These are phyloP conservation scores for Leucosticte australis DNA, from an alignment of 2,113 vertebrate species.

Conservation along the genomic window DNA sequence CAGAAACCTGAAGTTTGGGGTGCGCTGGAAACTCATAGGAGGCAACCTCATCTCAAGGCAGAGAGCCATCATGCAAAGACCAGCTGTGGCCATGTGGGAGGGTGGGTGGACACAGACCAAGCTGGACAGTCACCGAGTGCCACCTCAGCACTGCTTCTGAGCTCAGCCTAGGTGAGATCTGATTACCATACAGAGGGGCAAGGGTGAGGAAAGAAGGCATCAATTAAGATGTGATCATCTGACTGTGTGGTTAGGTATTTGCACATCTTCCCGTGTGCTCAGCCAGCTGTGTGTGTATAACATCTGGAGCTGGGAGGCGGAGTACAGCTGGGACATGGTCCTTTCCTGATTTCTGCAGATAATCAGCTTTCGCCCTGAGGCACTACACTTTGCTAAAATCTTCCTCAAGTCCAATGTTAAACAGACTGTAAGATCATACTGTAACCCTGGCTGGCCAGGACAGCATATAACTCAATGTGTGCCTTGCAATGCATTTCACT, in stretches of 20 bases:
- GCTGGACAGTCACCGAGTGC: neutral
- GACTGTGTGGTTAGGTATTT: neutral
- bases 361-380: slow-evolving; percentile 18
- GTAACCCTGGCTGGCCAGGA: neutral
- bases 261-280: neutral
- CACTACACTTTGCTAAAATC: slow-evolving; percentile 1
- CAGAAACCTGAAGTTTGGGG: neutral
- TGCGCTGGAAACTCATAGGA: neutral
- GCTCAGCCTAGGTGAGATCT: neutral
- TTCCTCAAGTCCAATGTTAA: slow-evolving; percentile 43
- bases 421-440: neutral
- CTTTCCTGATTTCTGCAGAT: slow-evolving; percentile 19
- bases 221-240: neutral
- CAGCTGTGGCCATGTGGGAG: neutral
- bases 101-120: neutral
- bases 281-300: slow-evolving; percentile 8
- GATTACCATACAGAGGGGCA: neutral
- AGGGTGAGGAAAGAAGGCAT: neutral
- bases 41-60: rapidly evolving
- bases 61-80: rapidly evolving
- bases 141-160: neutral
- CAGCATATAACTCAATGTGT: neutral
- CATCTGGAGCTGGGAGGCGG: slow-evolving; percentile 6
- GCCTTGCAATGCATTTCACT: neutral
- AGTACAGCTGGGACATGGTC: neutral